A percentile compares a stretch with the other conserved stretches of the same genome.
These are phyloP conservation scores for Lycophotia porphyrea DNA, from an alignment of 2,888 invertebrate species.

Conservation along the genomic window DNA sequence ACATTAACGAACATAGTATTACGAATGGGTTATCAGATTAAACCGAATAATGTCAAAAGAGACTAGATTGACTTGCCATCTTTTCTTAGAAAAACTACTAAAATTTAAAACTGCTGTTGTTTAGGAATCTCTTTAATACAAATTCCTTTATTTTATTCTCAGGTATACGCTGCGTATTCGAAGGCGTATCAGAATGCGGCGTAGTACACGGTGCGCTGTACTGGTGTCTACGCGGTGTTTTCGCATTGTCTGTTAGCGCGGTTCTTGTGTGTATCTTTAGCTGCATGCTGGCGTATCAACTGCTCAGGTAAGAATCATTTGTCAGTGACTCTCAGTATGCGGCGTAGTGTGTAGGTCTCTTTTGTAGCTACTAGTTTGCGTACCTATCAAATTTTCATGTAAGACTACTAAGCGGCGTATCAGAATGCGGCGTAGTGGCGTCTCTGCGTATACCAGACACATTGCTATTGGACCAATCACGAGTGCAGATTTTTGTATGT, in stretches of 20 bases:
- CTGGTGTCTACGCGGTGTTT: conserved; percentile 96
- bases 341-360: background rate
- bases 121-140: background rate
- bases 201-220: conserved; percentile 97
- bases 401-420: background rate
- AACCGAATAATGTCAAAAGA: background rate
- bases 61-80: background rate
- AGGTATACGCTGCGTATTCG: conserved; percentile 95
- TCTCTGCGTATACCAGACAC: background rate
- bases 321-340: background rate
- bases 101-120: background rate
- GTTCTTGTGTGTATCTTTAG: conserved; percentile 97
- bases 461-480: background rate
- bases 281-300: conserved; percentile 97
- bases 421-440: background rate
- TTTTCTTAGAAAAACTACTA: background rate
- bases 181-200: conserved; percentile 96
- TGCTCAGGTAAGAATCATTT: conserved; percentile 91
- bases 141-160: conserved; percentile 46
- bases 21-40: no score
- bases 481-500: background rate
- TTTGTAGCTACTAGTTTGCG: background rate
- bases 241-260: conserved; percentile 97
- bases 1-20: no score
- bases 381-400: background rate